phyloP scores from a whole-genome alignment of 2,113 vertebrate species.

The Pardalotus punctatus region DNA sequence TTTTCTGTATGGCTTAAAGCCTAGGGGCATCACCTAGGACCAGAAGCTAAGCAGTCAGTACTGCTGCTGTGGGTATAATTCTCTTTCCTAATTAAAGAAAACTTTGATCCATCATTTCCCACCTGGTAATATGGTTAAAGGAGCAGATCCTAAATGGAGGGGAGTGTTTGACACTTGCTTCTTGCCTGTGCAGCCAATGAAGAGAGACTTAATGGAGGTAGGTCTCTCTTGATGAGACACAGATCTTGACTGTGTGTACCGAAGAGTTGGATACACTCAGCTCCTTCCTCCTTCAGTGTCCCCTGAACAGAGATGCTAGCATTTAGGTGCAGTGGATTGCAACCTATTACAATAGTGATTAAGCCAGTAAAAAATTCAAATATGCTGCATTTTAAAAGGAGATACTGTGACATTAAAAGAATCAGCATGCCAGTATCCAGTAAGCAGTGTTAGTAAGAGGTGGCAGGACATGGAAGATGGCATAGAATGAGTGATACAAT shows the following conservation, averaged over 20 bases:
- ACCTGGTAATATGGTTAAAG: neutral
- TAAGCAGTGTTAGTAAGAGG: conserved; percentile 28
- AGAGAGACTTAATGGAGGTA: neutral
- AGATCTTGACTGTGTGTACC: neutral
- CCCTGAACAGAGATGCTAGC: neutral
- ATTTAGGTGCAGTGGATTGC: neutral
- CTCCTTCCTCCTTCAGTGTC: neutral
- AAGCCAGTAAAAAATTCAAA: neutral
- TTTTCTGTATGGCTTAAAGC: neutral
- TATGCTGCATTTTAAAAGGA: neutral
- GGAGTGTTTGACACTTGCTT: neutral
- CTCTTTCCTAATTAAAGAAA: neutral
- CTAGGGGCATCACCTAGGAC: neutral
- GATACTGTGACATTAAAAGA: conserved; percentile 2
- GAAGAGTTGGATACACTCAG: neutral
- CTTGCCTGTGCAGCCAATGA: neutral
- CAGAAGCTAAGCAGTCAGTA: neutral
- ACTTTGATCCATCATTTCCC: neutral
- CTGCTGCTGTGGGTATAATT: neutral
- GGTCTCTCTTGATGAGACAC: neutral
- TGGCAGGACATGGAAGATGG: conserved; percentile 13
- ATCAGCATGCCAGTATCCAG: neutral
- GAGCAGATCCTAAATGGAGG: neutral
- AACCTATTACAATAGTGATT: neutral
- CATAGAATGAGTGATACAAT: conserved; percentile 21